These are phyloP conservation scores for Oophaga sylvatica DNA, from an alignment of 2,797 vertebrate species.

Conservation along the genomic window DNA sequence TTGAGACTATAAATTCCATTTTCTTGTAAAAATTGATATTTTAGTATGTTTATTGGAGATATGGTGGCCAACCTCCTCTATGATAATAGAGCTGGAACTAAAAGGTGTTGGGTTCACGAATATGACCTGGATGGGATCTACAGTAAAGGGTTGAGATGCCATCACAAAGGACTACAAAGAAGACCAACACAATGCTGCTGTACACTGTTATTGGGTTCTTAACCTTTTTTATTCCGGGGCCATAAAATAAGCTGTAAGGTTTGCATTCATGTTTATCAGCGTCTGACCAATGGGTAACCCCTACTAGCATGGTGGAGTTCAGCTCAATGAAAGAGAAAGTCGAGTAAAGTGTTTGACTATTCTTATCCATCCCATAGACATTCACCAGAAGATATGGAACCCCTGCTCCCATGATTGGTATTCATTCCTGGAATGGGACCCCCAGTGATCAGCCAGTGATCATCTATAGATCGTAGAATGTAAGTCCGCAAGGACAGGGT, in stretches of 20 bases:
- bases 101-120: not conserved
- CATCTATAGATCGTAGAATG: too few relatives aligned
- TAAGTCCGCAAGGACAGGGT: too few relatives aligned
- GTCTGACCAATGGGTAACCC: too few relatives aligned
- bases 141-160: not conserved
- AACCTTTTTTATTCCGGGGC: not conserved
- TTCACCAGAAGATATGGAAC: too few relatives aligned
- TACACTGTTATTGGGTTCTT: not conserved
- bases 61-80: not conserved
- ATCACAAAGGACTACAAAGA: conserved; percentile 10
- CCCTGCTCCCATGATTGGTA: too few relatives aligned
- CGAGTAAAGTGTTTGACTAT: too few relatives aligned
- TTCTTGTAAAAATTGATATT: not conserved
- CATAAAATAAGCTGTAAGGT: not conserved
- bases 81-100: not conserved
- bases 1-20: not conserved
- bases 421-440: too few relatives aligned
- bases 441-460: too few relatives aligned
- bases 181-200: not conserved
- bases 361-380: too few relatives aligned
- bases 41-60: not conserved
- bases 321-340: too few relatives aligned
- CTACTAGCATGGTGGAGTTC: too few relatives aligned
- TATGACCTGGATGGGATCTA: not conserved
- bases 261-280: too few relatives aligned